These are phyloP conservation scores for Paralvinella palmiformis DNA, from an alignment of 1,140 invertebrate genomes.

Conservation along the genomic window DNA sequence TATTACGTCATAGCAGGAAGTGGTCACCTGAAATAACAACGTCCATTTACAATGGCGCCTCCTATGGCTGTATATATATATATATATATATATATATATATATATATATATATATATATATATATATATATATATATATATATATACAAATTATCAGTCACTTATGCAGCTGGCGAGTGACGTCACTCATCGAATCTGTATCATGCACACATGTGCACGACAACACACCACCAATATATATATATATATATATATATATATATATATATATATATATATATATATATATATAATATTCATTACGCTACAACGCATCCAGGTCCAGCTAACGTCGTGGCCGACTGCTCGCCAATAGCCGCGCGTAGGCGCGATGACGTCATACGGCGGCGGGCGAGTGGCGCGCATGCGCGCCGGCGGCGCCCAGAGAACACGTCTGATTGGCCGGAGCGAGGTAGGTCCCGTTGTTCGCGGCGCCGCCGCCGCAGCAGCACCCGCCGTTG, in stretches of 20 bases:
- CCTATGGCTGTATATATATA: neutral
- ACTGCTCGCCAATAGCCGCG: too few species aligned
- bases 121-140: neutral
- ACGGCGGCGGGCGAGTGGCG: too few species aligned
- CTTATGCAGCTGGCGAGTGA: neutral
- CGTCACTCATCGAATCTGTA: neutral
- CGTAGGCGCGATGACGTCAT: too few species aligned
- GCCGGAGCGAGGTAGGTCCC: too few species aligned
- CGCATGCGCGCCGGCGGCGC: too few species aligned
- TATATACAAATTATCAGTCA: neutral
- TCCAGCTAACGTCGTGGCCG: too few species aligned
- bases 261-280: neutral
- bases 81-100: constrained; percentile 2
- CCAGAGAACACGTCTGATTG: too few species aligned
- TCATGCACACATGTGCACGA: neutral
- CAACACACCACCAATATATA: neutral
- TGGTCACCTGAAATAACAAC: neutral
- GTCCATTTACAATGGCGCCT: neutral
- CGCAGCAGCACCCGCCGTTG: neutral
- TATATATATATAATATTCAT: neutral
- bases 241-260: neutral
- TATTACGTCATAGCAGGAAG: neutral
- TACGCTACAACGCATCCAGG: neutral
- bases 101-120: constrained; percentile 2
- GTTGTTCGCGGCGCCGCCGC: neutral